Conservation (phyloP, 2,888 invertebrate species). For the Diloba caeruleocephala region DNA sequence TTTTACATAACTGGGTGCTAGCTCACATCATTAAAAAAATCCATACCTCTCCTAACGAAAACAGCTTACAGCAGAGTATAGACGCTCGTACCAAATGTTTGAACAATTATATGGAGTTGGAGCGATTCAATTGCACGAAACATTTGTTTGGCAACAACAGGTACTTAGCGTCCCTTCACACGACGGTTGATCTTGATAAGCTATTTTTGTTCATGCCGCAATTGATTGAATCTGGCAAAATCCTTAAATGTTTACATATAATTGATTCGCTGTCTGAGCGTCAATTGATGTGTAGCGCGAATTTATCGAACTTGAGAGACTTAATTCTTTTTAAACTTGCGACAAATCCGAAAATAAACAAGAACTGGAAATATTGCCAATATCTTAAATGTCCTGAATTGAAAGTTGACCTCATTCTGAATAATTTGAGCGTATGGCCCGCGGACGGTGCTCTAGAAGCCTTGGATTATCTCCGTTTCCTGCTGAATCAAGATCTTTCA, state of each 20-base stretch:
- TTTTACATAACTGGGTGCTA: conserved; percentile 91
- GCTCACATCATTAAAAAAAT: conserved; percentile 91
- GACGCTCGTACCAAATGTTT: conserved; percentile 90
- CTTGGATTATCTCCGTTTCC: conserved; percentile 84
- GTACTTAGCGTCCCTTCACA: conserved; percentile 89
- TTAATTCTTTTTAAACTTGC: conserved; percentile 89
- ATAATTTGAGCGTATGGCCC: conserved; percentile 88
- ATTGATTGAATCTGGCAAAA: conserved; percentile 79
- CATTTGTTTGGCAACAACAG: conserved; percentile 88
- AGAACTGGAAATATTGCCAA: conserved; percentile 86
- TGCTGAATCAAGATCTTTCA: conserved; percentile 76
- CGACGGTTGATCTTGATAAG: conserved; percentile 85
- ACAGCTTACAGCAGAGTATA: conserved; percentile 82
- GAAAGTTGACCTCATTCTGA: conserved; percentile 85
- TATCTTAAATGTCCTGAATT: conserved; percentile 85
- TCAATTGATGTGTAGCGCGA: conserved; percentile 82
- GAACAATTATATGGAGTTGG: conserved; percentile 89
- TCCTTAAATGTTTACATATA: conserved; percentile 85
- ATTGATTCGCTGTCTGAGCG: conserved; percentile 90
- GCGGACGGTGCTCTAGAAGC: conserved; percentile 87
- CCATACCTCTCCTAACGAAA: conserved; percentile 86
- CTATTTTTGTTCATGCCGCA: conserved; percentile 86
- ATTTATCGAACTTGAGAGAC: conserved; percentile 89
- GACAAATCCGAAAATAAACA: conserved; percentile 80
- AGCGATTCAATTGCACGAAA: conserved; percentile 87